Conservation (phyloP, 2,797 vertebrate genomes). For the Eptatretus atami region DNA sequence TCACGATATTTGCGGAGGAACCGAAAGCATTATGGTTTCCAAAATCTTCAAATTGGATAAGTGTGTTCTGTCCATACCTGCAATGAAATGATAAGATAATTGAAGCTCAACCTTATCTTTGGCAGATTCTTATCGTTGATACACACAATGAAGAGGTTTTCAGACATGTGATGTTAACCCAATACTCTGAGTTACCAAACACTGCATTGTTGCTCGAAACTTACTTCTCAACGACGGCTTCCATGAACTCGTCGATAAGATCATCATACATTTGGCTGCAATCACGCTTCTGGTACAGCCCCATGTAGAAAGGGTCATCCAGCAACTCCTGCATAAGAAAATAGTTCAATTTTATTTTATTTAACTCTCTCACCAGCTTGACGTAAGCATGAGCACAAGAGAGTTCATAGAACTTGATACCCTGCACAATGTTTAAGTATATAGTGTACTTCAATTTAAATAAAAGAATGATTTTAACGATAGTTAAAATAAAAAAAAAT, state of each 20-base stretch:
- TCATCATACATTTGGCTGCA: slow-evolving; percentile 58
- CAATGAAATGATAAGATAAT: not conserved
- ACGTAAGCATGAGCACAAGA: no score
- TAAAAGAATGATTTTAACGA: no score
- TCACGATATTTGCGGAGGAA: slow-evolving; percentile 62
- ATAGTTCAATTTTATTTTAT: no score
- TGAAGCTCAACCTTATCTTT: not conserved
- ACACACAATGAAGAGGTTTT: not conserved
- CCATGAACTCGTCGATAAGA: slow-evolving; percentile 92
- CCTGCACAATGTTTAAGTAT: no score
- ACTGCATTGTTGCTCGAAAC: not conserved
- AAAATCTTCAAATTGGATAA: slow-evolving; percentile 95
- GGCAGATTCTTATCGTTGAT: not conserved
- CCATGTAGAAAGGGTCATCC: slow-evolving; percentile 74
- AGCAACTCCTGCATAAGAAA: slow-evolving; percentile 26
- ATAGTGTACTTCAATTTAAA: no score
- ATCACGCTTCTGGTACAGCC: slow-evolving; percentile 66
- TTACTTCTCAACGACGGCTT: slow-evolving; percentile 57
- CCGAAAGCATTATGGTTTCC: slow-evolving; percentile 92
- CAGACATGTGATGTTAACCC: no score
- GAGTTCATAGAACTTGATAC: no score
- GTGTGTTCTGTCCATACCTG: slow-evolving; percentile 48
- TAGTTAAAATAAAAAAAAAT: no score
- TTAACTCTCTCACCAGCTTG: no score
- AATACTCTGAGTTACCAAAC: no score